These are phyloP conservation scores for Triplophysa yarkandensis DNA, from an alignment of 2,797 vertebrate genomes.

Conservation along the genomic window DNA sequence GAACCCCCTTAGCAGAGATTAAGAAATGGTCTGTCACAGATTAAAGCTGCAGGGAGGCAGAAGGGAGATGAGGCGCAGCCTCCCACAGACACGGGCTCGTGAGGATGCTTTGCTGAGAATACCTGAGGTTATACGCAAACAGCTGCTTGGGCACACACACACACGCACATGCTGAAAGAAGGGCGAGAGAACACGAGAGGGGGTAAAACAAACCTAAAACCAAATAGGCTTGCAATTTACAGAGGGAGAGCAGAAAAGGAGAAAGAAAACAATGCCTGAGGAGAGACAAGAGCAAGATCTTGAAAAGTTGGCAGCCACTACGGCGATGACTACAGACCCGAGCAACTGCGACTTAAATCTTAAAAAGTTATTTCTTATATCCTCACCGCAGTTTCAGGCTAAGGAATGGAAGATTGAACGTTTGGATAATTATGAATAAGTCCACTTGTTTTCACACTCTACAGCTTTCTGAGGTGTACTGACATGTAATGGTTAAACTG, in stretches of 20 bases:
- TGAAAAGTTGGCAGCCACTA: conserved; percentile 70
- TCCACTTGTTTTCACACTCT: conserved; percentile 72
- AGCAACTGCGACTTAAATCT: conserved; percentile 75
- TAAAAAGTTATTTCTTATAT: conserved; percentile 65
- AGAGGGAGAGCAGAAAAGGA: conserved; percentile 52
- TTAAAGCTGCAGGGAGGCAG: conserved; percentile 82
- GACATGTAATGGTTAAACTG: conserved; percentile 63
- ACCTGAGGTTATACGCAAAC: conserved; percentile 82
- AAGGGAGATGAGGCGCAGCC: conserved; percentile 78
- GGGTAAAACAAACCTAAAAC: conserved; percentile 79
- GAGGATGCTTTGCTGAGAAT: conserved; percentile 80
- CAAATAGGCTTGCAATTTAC: conserved; percentile 78
- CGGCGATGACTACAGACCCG: conserved; percentile 75
- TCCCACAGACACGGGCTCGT: conserved; percentile 76
- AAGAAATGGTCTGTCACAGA: conserved; percentile 87
- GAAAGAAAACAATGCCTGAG: conserved; percentile 58
- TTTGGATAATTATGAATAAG: conserved; percentile 68
- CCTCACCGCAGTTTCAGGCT: conserved; percentile 62
- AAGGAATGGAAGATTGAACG: too few relatives aligned
- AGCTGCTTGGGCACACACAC: conserved; percentile 65
- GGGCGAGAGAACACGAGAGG: conserved; percentile 67
- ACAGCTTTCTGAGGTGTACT: conserved; percentile 58
- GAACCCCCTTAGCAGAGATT: conserved; percentile 83
- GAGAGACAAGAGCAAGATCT: conserved; percentile 66
- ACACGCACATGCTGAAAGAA: conserved; percentile 31